A percentile compares a stretch with the other conserved stretches of the same genome.
Conservation (phyloP, 2,888 invertebrate species). For the Lasiommata megera region DNA sequence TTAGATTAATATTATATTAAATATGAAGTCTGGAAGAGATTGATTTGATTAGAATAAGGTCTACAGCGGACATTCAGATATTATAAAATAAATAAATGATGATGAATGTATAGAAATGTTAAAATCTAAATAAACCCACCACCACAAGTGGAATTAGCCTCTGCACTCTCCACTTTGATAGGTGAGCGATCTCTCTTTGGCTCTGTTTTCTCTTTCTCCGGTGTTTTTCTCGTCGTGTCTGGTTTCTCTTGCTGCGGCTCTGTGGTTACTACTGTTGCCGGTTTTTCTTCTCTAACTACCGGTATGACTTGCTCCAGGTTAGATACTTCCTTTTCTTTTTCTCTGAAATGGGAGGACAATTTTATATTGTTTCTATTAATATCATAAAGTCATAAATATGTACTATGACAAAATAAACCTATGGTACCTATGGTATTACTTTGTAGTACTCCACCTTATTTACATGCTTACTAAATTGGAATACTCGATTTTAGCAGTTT, state of each 20-base stretch:
- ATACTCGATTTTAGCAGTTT: too few relatives aligned
- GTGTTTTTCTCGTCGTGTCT: slow-evolving; percentile 54
- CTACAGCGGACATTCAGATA: too few relatives aligned
- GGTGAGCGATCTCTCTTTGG: slow-evolving; percentile 47
- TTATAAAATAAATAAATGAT: too few relatives aligned
- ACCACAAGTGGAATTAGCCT: slow-evolving; percentile 72
- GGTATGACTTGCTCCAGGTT: background rate
- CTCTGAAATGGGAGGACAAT: slow-evolving; percentile 40
- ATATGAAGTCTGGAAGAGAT: too few relatives aligned
- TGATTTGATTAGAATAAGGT: too few relatives aligned
- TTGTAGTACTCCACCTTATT: too few relatives aligned
- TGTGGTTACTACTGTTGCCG: slow-evolving; percentile 16
- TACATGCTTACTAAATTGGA: too few relatives aligned
- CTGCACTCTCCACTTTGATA: slow-evolving; percentile 44
- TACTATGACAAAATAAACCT: too few relatives aligned
- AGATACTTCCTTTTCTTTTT: slow-evolving; percentile 41
- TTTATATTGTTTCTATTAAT: background rate
- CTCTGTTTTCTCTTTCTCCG: slow-evolving; percentile 29
- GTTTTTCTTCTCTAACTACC: slow-evolving; percentile 23
- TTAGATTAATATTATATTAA: too few relatives aligned
- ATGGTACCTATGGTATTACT: too few relatives aligned
- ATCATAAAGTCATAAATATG: too few relatives aligned
- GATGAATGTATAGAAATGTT: too few relatives aligned
- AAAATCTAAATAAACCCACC: slow-evolving; percentile 32
- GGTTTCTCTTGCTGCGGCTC: slow-evolving; percentile 36